A percentile compares a stretch with the other conserved stretches of the same genome.
Evolutionary conservation across 2,113 vertebrate species (phyloP).

Genomic region (Ciconia stormi): DNA sequence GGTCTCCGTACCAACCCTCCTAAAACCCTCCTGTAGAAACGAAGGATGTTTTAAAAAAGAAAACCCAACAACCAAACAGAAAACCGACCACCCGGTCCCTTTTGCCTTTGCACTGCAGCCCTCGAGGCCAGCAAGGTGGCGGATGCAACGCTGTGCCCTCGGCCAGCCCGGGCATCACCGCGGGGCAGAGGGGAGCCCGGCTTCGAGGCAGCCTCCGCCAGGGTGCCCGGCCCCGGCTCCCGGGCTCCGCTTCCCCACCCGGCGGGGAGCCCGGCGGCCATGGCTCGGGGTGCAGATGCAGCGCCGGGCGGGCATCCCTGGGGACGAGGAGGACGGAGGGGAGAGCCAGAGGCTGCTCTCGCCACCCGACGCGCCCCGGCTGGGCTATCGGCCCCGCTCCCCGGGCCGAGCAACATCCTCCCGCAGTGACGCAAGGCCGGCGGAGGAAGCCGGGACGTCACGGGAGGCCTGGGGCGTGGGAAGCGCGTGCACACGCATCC

Average conservation of each 20-base stretch:
- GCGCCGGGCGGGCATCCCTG: background rate
- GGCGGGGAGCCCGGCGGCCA: background rate
- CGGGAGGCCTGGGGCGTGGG: constrained; percentile 52
- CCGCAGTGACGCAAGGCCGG: constrained; percentile 41
- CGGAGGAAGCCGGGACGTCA: constrained; percentile 58
- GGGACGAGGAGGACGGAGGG: background rate
- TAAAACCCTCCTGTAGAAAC: background rate
- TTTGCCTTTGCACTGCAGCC: fast-evolving
- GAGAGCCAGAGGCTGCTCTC: background rate
- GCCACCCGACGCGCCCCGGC: background rate
- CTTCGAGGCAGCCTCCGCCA: background rate
- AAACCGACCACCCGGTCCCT: background rate
- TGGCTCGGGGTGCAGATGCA: background rate
- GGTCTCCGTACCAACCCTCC: background rate
- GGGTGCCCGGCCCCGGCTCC: background rate
- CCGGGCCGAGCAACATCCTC: constrained; percentile 39
- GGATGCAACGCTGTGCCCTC: background rate
- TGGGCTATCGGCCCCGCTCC: background rate
- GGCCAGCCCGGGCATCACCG: background rate
- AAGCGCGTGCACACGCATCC: constrained; percentile 44
- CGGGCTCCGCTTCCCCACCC: background rate
- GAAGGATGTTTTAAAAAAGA: background rate
- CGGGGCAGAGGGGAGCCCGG: background rate
- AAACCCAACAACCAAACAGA: background rate
- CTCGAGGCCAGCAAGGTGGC: background rate